Conservation (phyloP, 2,113 vertebrate genomes). For the Pavo muticus region DNA sequence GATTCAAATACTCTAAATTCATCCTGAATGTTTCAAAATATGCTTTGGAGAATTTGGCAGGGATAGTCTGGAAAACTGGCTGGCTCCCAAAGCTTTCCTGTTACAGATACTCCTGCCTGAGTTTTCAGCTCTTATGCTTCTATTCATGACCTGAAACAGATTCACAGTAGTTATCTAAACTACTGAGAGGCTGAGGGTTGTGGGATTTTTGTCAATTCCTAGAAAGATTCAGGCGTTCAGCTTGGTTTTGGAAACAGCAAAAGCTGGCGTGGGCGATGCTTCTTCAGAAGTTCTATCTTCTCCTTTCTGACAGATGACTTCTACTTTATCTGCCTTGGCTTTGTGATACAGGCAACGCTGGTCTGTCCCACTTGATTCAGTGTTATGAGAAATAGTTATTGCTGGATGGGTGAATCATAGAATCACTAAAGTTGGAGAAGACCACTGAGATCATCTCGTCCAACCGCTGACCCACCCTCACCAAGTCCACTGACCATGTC, state of each 20-base stretch:
- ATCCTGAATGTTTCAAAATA: background rate
- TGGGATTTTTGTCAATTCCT: background rate
- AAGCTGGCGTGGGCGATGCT: background rate
- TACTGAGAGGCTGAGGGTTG: background rate
- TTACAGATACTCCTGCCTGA: background rate
- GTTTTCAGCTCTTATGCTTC: background rate
- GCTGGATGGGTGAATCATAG: background rate
- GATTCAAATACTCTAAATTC: background rate
- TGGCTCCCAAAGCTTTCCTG: background rate
- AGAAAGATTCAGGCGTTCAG: background rate
- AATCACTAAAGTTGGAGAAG: no score
- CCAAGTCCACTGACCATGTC: no score
- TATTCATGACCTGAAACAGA: background rate
- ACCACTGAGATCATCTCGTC: no score
- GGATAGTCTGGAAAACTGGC: background rate
- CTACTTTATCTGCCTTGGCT: background rate
- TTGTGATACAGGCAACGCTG: background rate
- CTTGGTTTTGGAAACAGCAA: background rate
- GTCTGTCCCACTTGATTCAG: background rate
- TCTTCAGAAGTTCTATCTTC: background rate
- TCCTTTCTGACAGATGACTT: background rate
- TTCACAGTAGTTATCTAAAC: background rate
- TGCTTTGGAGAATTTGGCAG: background rate
- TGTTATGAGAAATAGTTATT: background rate
- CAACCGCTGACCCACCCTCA: no score